Evolutionary conservation across 2,797 vertebrate genomes (phyloP).

Genomic region (Scyliorhinus canicula): DNA sequence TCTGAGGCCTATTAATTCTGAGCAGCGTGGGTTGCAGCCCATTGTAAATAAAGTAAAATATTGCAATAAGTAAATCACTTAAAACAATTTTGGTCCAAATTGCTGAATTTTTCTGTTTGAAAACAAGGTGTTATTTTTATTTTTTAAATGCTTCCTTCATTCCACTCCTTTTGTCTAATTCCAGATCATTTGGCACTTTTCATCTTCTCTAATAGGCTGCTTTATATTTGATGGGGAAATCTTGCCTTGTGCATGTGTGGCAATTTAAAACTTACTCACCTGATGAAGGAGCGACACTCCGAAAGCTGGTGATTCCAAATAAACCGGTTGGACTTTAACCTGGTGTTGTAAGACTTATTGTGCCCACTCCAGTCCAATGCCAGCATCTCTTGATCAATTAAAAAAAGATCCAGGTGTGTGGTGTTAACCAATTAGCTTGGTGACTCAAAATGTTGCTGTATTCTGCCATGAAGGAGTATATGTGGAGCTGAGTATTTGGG

Average conservation of each 20-base stretch:
- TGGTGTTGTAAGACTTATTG: too few relatives aligned
- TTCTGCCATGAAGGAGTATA: not conserved
- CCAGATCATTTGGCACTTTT: slow-evolving; percentile 27
- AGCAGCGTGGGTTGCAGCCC: too few relatives aligned
- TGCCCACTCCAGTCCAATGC: too few relatives aligned
- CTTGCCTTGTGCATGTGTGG: not conserved
- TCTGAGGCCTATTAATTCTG: too few relatives aligned
- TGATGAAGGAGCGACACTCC: too few relatives aligned
- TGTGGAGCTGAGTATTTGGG: not conserved
- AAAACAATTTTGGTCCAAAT: not conserved
- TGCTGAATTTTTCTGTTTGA: slow-evolving; percentile 7
- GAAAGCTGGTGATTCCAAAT: too few relatives aligned
- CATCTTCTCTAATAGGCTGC: not conserved
- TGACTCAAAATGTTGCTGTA: not conserved
- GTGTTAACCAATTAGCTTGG: not conserved
- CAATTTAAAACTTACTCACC: not conserved
- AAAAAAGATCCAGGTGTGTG: not conserved
- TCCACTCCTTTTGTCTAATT: not conserved
- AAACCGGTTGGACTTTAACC: too few relatives aligned
- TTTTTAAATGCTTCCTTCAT: not conserved
- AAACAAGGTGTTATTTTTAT: not conserved
- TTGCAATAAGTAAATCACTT: slow-evolving; percentile 8
- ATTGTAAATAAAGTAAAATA: slow-evolving; percentile 6
- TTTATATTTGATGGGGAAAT: not conserved
- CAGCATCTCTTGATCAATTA: too few relatives aligned